A percentile compares a stretch with the other conserved stretches of the same genome.
Evolutionary conservation across 2,888 invertebrate species (phyloP).

Genomic region (Drosophila sordidula): DNA sequence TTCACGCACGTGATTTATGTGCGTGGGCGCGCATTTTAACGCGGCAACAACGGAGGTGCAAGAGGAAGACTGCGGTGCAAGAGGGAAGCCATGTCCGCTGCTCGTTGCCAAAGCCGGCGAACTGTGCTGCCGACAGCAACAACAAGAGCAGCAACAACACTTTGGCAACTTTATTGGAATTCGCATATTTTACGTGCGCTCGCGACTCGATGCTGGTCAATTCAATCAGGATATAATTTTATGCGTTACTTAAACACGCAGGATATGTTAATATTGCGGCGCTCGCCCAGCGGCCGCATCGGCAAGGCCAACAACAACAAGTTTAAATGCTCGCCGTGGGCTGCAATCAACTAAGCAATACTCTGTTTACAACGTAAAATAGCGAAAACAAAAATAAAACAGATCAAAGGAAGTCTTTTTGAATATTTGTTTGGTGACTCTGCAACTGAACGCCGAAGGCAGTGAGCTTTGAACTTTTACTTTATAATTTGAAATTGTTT

Average conservation of each 20-base stretch:
- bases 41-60: constrained; percentile 39
- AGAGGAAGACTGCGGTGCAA: not conserved
- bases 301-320: constrained; percentile 22
- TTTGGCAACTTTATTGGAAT: constrained; percentile 77
- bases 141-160: constrained; percentile 17
- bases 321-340: not conserved
- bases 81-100: constrained; percentile 19
- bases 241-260: constrained; percentile 81
- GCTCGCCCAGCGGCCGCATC: constrained; percentile 34
- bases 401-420: too few species aligned
- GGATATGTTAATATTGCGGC: constrained; percentile 79
- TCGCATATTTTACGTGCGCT: constrained; percentile 77
- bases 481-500: too few species aligned
- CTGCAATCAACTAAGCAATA: not conserved
- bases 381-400: not conserved
- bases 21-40: constrained; percentile 79
- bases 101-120: constrained; percentile 35
- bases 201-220: constrained; percentile 62
- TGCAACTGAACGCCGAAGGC: too few species aligned
- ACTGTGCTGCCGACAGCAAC: constrained; percentile 26
- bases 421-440: too few species aligned
- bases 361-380: not conserved
- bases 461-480: too few species aligned
- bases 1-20: constrained; percentile 79
- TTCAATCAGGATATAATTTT: constrained; percentile 81